Evolutionary conservation across 2,113 vertebrate genomes (phyloP), one percentile per base, ranked within the genome.

Genomic region (Hippoglossus stenolepis): DNA sequence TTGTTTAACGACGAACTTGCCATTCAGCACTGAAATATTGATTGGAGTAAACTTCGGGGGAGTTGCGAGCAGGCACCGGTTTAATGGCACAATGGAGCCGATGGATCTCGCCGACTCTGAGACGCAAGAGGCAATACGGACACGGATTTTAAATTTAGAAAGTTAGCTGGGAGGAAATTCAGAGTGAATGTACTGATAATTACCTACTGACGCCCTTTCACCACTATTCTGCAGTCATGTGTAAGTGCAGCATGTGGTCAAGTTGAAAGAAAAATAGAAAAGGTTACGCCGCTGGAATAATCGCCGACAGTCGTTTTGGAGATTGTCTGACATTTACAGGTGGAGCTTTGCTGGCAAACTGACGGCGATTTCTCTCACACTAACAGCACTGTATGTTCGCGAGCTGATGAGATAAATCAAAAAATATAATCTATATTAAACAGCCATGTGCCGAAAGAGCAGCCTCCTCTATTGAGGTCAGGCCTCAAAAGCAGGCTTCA

Each of bases 1-100:
- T 91, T 90, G 89, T 93, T 91, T 88, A 88, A 92, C 80, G 79
- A 78, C 65, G 0, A 80, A 84, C 75, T 84, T 77, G 87, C 75
- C 83, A 85, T 85, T 89, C 70, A 49, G 81, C 66, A 6, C 65
- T 91, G 88, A 93, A 93, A 93, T 91, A 94, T 92, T 92, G 86
- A 91, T 92, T 82, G 2, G 20, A 20, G 80, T 28, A 71, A 87
- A 87, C 73, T 87, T 88, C 82, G 80, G 70, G 79, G 83, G 83
- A 80, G 70, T 80, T 24, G 20, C 69, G 63, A 43, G 70, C 70
- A 77, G 75, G 72, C 74, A 26, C 23, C 26, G 1, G 54, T 53
- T 23, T 76, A 85, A 90, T 81, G 78, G 49, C 58, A n/a, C 26
- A 43, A 66, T 45, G 31, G 63, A 73, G 78, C 72, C 63, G 38